Conservation (phyloP, 2,113 vertebrate species). For the Myotis brandtii region DNA sequence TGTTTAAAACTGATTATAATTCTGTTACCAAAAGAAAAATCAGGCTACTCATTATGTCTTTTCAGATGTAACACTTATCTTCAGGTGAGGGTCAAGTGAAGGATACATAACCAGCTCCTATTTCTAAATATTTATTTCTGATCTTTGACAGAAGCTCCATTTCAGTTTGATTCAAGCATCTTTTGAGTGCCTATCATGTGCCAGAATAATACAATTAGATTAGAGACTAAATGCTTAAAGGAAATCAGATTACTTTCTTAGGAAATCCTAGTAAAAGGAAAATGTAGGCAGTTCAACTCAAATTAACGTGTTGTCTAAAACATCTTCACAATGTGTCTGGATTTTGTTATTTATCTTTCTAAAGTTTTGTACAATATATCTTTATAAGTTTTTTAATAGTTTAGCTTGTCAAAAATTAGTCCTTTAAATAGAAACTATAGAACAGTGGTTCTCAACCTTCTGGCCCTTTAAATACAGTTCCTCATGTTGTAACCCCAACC, state of each 20-base stretch:
- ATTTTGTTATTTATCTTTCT: neutral
- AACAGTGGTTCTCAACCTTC: too few species aligned
- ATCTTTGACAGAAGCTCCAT: slow-evolving; percentile 41
- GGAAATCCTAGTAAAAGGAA: slow-evolving; percentile 32
- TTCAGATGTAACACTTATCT: slow-evolving; percentile 6
- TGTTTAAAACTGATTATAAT: slow-evolving; percentile 41
- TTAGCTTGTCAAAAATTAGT: neutral
- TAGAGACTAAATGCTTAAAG: slow-evolving; percentile 42
- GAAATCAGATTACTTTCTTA: slow-evolving; percentile 56
- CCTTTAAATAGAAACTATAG: slow-evolving; percentile 4
- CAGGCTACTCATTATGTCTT: neutral
- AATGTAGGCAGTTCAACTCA: neutral
- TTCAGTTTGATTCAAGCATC: slow-evolving; percentile 42
- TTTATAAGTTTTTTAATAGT: neutral
- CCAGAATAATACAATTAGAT: slow-evolving; percentile 40
- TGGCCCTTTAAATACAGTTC: too few species aligned
- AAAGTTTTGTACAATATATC: neutral
- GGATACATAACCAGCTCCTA: neutral
- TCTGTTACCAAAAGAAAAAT: slow-evolving; percentile 25
- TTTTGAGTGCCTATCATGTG: neutral
- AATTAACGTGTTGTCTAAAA: neutral
- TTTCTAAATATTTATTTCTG: slow-evolving; percentile 59
- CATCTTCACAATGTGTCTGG: neutral
- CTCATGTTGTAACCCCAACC: too few species aligned
- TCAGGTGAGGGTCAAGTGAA: neutral